A percentile compares a stretch with the other conserved stretches of the same genome.
Conservation (phyloP, 2,113 vertebrate genomes). For the Leucopsar rothschildi region DNA sequence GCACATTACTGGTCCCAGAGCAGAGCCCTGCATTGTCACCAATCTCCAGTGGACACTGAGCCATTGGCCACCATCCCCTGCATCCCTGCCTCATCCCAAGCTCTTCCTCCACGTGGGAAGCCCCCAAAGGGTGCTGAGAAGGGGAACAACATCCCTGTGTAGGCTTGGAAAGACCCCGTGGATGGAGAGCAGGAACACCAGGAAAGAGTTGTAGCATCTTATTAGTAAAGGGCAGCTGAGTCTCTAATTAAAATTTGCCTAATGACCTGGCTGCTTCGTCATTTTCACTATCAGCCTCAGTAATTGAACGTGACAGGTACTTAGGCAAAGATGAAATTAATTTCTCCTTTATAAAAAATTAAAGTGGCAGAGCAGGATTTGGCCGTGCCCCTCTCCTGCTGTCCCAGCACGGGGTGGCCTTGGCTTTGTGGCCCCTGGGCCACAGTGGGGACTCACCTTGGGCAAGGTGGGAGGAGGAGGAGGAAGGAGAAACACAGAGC, state of each 20-base stretch:
- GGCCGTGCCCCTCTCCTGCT: fast-evolving
- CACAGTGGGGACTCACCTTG: fast-evolving
- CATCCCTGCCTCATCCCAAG: not conserved
- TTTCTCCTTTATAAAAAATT: constrained; percentile 62
- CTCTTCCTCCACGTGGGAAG: not conserved
- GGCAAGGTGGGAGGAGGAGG: not conserved
- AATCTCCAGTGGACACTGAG: not conserved
- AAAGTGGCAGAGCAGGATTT: not conserved
- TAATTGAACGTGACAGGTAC: constrained; percentile 76
- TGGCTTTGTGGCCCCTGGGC: fast-evolving
- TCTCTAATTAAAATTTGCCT: constrained; percentile 81
- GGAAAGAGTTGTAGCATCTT: constrained; percentile 67
- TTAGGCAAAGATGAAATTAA: constrained; percentile 74
- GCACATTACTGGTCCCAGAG: fast-evolving
- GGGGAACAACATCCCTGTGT: not conserved
- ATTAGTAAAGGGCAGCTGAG: constrained; percentile 78
- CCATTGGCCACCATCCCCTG: not conserved
- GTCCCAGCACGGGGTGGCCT: not conserved
- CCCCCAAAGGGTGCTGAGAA: not conserved
- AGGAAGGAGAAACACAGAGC: not conserved
- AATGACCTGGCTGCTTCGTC: constrained; percentile 77
- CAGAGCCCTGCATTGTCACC: fast-evolving
- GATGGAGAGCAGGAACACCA: not conserved
- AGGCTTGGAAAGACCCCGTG: not conserved
- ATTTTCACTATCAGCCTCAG: constrained; percentile 65